Conservation (phyloP, 2,888 invertebrate genomes). For the Dicycla oo region DNA sequence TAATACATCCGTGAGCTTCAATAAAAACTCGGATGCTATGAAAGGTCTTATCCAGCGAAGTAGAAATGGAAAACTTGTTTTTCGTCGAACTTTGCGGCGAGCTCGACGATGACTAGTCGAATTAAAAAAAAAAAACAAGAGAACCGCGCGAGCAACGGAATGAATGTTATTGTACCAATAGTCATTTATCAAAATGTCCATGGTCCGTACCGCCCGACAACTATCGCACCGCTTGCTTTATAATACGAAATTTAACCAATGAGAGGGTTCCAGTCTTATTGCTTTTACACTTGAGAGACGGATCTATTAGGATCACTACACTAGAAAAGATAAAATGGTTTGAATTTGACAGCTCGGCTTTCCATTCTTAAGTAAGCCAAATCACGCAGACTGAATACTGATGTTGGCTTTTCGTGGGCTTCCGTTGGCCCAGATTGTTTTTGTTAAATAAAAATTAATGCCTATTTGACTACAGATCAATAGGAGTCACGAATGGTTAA, state of each 20-base stretch:
- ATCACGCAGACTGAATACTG: constrained; percentile 72
- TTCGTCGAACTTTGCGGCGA: constrained; percentile 69
- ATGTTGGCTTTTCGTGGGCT: constrained; percentile 70
- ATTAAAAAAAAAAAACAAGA: constrained; percentile 79
- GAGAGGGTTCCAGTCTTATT: constrained; percentile 75
- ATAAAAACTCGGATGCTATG: constrained; percentile 66
- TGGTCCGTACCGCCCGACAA: constrained; percentile 70
- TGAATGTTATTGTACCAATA: constrained; percentile 84
- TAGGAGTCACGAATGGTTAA: constrained; percentile 53
- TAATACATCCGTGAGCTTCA: constrained; percentile 50
- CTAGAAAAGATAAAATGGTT: constrained; percentile 76
- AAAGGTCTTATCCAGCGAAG: constrained; percentile 70
- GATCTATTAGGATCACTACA: constrained; percentile 77
- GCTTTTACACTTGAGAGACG: constrained; percentile 77
- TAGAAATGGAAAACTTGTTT: constrained; percentile 78
- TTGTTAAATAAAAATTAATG: constrained; percentile 69
- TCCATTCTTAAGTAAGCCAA: constrained; percentile 67
- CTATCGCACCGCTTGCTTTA: constrained; percentile 70
- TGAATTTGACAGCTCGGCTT: constrained; percentile 75
- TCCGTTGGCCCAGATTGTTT: constrained; percentile 67
- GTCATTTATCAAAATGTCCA: constrained; percentile 88
- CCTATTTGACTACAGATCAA: constrained; percentile 60
- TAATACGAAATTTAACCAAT: constrained; percentile 74
- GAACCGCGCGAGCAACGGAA: constrained; percentile 75
- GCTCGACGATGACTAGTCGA: constrained; percentile 81